Conservation (phyloP, 2,797 vertebrate genomes). For the Xiphophorus birchmanni region DNA sequence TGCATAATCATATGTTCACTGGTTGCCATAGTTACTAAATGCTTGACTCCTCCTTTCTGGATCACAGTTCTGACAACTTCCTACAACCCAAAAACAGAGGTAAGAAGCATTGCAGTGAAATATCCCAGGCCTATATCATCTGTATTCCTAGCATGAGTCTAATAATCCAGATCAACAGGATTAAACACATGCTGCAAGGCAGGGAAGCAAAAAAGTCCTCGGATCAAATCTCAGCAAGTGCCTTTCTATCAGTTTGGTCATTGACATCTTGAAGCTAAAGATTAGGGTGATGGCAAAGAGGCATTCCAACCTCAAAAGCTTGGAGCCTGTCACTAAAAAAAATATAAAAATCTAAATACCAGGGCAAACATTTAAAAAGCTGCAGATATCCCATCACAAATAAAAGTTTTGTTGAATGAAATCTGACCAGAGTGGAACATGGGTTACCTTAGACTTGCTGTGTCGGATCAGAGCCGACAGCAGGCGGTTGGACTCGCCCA, state of each 20-base stretch:
- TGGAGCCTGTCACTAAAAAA: neutral
- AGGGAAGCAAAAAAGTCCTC: neutral
- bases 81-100: conserved; percentile 68
- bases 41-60: conserved; percentile 93
- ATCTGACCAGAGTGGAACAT: neutral
- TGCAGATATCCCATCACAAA: neutral
- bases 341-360: neutral
- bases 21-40: conserved; percentile 97
- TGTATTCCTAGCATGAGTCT: neutral
- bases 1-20: conserved; percentile 99
- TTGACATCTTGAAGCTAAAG: neutral
- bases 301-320: neutral
- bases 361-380: neutral
- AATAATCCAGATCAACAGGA: neutral
- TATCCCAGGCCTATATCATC: neutral
- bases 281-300: neutral
- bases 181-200: neutral
- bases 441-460: conserved; percentile 95
- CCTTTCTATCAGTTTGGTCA: neutral
- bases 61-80: conserved; percentile 94
- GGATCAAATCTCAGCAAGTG: neutral
- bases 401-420: neutral
- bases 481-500: conserved; percentile 98
- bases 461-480: conserved; percentile 97
- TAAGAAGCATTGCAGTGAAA: neutral